A percentile compares a stretch with the other conserved stretches of the same genome.
These are phyloP conservation scores for Sycophaga agraensis DNA, from an alignment of 1,140 invertebrate species.

Conservation along the genomic window DNA sequence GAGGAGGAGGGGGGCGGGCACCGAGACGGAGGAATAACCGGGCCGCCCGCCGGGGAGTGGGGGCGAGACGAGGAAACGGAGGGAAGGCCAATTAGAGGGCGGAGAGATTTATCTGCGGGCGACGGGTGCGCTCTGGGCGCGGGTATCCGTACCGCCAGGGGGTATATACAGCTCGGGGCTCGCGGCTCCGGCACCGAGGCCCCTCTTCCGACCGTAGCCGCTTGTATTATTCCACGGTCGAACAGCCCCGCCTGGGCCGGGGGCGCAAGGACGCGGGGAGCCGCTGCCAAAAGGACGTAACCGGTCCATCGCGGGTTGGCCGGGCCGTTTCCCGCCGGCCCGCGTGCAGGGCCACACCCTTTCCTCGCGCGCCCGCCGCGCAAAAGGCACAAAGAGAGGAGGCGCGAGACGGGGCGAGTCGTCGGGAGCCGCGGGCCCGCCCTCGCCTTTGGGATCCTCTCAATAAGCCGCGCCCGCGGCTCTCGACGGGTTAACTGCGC, in stretches of 20 bases:
- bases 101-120: slow-evolving; percentile 57
- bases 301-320: no score
- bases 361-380: no score
- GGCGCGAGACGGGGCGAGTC: no score
- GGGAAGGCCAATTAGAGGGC: slow-evolving; percentile 59
- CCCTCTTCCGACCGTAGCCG: slow-evolving; percentile 24
- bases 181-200: no score
- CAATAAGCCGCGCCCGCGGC: slow-evolving; percentile 37
- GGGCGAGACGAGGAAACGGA: slow-evolving; percentile 50
- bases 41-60: slow-evolving; percentile 28
- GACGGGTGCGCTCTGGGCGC: slow-evolving; percentile 47
- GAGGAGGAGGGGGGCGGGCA: slow-evolving; percentile 28
- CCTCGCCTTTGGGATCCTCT: slow-evolving; percentile 26
- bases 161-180: slow-evolving; percentile 9
- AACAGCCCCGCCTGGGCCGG: slow-evolving; percentile 45
- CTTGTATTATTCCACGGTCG: slow-evolving; percentile 53
- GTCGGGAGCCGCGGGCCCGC: slow-evolving; percentile 8
- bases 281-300: no score
- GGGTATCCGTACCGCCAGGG: slow-evolving; percentile 52
- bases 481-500: slow-evolving; percentile 43
- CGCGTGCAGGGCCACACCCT: no score
- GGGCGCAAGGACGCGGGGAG: no score
- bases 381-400: no score
- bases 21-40: slow-evolving; percentile 15
- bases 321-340: no score